Conservation (phyloP, 1,140 invertebrate species). For the Apis mellifera region DNA sequence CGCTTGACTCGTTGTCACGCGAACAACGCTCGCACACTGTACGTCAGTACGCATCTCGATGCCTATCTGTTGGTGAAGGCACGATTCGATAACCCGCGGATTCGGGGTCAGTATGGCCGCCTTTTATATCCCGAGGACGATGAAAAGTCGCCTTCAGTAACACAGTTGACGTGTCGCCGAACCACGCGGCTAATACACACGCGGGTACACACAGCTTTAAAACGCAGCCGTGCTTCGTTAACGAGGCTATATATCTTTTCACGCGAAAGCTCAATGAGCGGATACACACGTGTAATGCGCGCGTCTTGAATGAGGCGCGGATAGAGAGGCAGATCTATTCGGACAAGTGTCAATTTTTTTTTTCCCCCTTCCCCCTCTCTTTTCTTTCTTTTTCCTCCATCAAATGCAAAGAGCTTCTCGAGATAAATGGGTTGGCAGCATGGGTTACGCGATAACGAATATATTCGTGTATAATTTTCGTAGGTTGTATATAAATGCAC, state of each 20-base stretch:
- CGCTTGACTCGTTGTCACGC: slow-evolving; percentile 31
- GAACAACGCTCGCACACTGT: slow-evolving; percentile 28
- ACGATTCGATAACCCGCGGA: slow-evolving; percentile 67
- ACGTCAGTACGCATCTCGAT: slow-evolving; percentile 58
- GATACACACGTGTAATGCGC: slow-evolving; percentile 38
- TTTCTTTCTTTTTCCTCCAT: neutral
- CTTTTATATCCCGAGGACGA: slow-evolving; percentile 47
- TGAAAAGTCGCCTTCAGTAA: slow-evolving; percentile 46
- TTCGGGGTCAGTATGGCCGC: slow-evolving; percentile 69
- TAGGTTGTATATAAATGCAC: slow-evolving; percentile 2
- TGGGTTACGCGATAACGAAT: slow-evolving; percentile 18
- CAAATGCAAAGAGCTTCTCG: slow-evolving; percentile 5
- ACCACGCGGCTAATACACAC: neutral
- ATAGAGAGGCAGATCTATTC: neutral
- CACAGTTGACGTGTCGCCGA: slow-evolving; percentile 44
- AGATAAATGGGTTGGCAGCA: slow-evolving; percentile 6
- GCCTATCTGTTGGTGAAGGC: slow-evolving; percentile 58
- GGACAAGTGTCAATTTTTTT: neutral
- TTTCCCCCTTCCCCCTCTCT: neutral
- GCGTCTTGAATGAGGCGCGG: slow-evolving; percentile 25
- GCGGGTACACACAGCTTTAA: neutral
- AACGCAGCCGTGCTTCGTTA: neutral
- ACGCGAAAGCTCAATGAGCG: slow-evolving; percentile 33
- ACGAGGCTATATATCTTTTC: slow-evolving; percentile 43
- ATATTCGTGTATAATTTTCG: slow-evolving; percentile 7